Evolutionary conservation across 1,140 invertebrate genomes (phyloP), one percentile per base, ranked within the genome.

Genomic region (Aphelenchoides avenae): DNA sequence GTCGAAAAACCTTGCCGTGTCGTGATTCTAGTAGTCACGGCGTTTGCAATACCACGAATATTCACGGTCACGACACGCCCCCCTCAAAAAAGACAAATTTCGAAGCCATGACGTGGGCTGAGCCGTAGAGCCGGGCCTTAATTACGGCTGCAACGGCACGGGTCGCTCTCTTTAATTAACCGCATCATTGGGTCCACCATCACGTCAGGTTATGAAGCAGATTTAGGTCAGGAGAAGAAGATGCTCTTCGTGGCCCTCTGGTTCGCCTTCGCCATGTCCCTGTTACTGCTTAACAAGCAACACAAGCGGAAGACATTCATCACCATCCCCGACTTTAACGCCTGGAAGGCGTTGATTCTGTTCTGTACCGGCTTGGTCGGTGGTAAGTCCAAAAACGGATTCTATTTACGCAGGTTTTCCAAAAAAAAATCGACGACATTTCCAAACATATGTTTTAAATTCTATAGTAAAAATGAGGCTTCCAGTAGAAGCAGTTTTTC

Each of bases 191-290:
- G n/a, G n/a, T n/a, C n/a, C n/a, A n/a, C n/a, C n/a, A n/a, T n/a
- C n/a, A n/a, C n/a, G n/a, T n/a, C n/a, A n/a, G n/a, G n/a, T n/a
- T n/a, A n/a, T n/a, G n/a, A n/a, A n/a, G n/a, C n/a, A n/a, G n/a
- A n/a, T 42, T 31, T 20, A 26, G 39, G 22, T 59, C n/a, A 47
- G 13, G 46, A 64, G 41, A 74, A 74, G 61, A 74, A 74, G 61
- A 72, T 74, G 66, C 36, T 61, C 11, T 74, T 74, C 50, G 71
- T 73, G 20, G 52, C 61, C n/a, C 68, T 74, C 31, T 73, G 71
- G 71, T 69, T 68, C 42, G 40, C 72, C n/a, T 74, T 74, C 51
- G 72, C 72, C 6, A 54, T 72, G 27, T 58, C 69, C 5, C 50
- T 74, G 11, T 55, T 59, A 31, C 41, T 75, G 15, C 59, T 74